phyloP scores from a whole-genome alignment of 2,888 invertebrate species.

The Pandemis cinnamomeana region DNA sequence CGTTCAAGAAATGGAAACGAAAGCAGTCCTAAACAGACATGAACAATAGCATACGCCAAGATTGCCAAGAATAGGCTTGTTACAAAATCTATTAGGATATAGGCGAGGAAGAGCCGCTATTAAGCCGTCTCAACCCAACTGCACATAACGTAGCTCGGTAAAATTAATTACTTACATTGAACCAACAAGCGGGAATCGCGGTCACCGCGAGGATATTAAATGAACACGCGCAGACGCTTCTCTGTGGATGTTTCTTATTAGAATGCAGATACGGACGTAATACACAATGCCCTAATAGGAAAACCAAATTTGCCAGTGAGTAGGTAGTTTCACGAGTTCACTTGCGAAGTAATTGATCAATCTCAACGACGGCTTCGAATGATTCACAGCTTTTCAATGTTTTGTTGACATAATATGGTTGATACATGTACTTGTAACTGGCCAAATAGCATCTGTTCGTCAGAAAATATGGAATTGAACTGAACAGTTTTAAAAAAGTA shows the following conservation, averaged over 20 bases:
- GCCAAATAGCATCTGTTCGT: neutral
- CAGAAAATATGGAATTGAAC: neutral
- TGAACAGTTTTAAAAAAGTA: neutral
- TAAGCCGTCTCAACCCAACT: constrained; percentile 55
- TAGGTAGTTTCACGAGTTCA: constrained; percentile 22
- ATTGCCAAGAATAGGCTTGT: constrained; percentile 47
- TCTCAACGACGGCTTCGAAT: constrained; percentile 19
- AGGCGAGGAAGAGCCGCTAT: constrained; percentile 51
- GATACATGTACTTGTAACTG: neutral
- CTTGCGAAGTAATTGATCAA: constrained; percentile 28
- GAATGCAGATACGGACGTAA: constrained; percentile 44
- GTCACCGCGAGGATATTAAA: constrained; percentile 73
- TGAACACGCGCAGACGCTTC: constrained; percentile 61
- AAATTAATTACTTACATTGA: constrained; percentile 75
- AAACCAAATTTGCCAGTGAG: constrained; percentile 29
- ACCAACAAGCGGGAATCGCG: constrained; percentile 72
- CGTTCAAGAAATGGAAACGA: constrained; percentile 6
- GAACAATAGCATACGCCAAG: constrained; percentile 30
- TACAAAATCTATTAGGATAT: constrained; percentile 48
- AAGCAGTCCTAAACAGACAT: constrained; percentile 14
- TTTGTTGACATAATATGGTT: neutral
- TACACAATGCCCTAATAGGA: constrained; percentile 28
- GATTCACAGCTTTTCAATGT: constrained; percentile 16
- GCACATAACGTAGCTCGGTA: constrained; percentile 63
- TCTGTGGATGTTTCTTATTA: constrained; percentile 57